These are phyloP conservation scores for Limnothrissa miodon DNA, from an alignment of 2,113 vertebrate species.

Conservation along the genomic window DNA sequence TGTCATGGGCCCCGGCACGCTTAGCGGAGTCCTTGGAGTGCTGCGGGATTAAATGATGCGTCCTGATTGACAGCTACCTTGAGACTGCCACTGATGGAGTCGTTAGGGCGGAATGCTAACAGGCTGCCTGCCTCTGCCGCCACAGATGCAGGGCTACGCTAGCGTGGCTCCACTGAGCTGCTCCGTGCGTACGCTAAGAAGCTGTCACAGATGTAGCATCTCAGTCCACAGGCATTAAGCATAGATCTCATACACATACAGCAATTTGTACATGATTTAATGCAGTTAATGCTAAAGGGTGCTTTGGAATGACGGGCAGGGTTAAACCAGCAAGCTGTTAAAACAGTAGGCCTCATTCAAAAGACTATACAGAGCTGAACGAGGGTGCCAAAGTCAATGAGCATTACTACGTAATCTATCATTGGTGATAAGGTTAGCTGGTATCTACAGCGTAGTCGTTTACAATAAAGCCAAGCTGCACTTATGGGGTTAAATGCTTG, in stretches of 20 bases:
- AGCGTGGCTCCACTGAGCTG: conserved; percentile 56
- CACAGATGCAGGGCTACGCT: conserved; percentile 75
- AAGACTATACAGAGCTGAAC: background rate
- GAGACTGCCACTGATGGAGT: conserved; percentile 96
- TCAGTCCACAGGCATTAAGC: background rate
- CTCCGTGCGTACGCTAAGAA: background rate
- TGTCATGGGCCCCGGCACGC: conserved; percentile 82
- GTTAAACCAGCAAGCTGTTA: background rate
- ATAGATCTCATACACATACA: background rate
- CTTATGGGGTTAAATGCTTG: background rate
- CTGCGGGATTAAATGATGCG: conserved; percentile 92
- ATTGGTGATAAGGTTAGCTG: background rate
- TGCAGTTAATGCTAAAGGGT: background rate
- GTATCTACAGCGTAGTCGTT: background rate
- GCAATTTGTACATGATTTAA: background rate
- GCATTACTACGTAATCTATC: background rate
- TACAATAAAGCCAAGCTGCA: background rate
- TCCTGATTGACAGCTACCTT: conserved; percentile 98
- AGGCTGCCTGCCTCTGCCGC: conserved; percentile 69
- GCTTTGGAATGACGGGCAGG: background rate
- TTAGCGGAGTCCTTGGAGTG: conserved; percentile 82
- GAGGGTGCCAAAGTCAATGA: background rate
- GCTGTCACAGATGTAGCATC: conserved; percentile 12
- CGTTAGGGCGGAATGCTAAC: conserved; percentile 83
- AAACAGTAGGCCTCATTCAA: background rate